Conservation (phyloP, 1,140 invertebrate genomes). For the Micrasema minimum region DNA sequence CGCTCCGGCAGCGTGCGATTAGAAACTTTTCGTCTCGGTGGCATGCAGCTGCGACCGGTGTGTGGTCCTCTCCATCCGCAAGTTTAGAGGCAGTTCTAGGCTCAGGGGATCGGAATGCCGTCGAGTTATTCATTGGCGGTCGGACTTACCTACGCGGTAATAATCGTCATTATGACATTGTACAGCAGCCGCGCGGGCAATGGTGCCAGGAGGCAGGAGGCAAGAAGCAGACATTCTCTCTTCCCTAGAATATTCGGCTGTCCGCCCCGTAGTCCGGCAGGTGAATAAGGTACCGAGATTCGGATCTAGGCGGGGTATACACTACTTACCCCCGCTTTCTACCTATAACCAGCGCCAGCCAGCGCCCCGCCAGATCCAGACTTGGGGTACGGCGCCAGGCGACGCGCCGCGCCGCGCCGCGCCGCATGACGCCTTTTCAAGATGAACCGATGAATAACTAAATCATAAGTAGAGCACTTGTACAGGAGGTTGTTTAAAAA, state of each 20-base stretch:
- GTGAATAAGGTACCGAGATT: slow-evolving; percentile 34
- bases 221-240: slow-evolving; percentile 17
- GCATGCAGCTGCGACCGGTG: neutral
- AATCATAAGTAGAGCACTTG: too few species aligned
- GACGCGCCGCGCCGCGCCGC: too few species aligned
- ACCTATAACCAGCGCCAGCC: neutral
- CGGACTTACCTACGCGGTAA: slow-evolving; percentile 47
- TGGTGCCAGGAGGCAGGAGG: too few species aligned
- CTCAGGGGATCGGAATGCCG: slow-evolving; percentile 48
- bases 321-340: slow-evolving; percentile 1
- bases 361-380: too few species aligned
- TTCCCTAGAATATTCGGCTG: slow-evolving; percentile 22
- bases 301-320: slow-evolving; percentile 13
- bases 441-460: too few species aligned
- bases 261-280: slow-evolving; percentile 6
- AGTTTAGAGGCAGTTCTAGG: slow-evolving; percentile 16
- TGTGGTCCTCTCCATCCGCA: neutral
- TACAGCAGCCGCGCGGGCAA: slow-evolving; percentile 19
- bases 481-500: too few species aligned
- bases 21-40: too few species aligned
- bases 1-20: neutral
- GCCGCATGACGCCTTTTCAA: too few species aligned
- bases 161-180: slow-evolving; percentile 54
- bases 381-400: too few species aligned
- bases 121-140: slow-evolving; percentile 42